Evolutionary conservation across 2,888 invertebrate genomes (phyloP).

Genomic region (Agriotes lineatus): DNA sequence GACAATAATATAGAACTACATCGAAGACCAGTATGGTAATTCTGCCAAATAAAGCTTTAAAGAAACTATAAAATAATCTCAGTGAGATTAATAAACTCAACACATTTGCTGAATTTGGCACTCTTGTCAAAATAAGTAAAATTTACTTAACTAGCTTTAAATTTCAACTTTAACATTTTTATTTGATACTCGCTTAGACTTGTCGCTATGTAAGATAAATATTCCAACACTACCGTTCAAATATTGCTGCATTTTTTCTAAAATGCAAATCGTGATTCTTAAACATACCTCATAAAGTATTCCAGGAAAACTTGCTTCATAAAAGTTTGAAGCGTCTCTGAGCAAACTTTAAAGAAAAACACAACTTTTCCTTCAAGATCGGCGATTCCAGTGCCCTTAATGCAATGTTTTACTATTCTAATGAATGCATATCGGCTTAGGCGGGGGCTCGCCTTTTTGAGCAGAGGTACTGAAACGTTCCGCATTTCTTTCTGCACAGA

Average conservation of each 20-base stretch:
- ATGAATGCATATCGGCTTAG: constrained; percentile 64
- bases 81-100: too few relatives aligned
- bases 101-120: too few relatives aligned
- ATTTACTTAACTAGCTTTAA: too few relatives aligned
- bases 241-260: constrained; percentile 26
- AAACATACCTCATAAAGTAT: constrained; percentile 59
- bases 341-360: constrained; percentile 61
- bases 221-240: too few relatives aligned
- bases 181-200: too few relatives aligned
- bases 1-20: too few relatives aligned
- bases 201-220: too few relatives aligned
- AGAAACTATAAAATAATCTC: too few relatives aligned
- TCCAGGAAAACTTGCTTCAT: constrained; percentile 56
- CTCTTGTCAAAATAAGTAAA: too few relatives aligned
- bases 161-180: too few relatives aligned
- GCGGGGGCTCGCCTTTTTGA: constrained; percentile 44
- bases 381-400: constrained; percentile 59
- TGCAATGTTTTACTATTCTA: constrained; percentile 63
- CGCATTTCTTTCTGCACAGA: not conserved
- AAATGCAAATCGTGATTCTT: constrained; percentile 58
- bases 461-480: constrained; percentile 37
- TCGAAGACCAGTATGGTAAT: too few relatives aligned
- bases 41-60: too few relatives aligned
- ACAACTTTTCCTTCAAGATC: constrained; percentile 59
- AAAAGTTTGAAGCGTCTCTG: constrained; percentile 59